Evolutionary conservation across 2,888 invertebrate species (phyloP), one percentile per base, ranked within the genome.

Genomic region (Ectobius pallidus): DNA sequence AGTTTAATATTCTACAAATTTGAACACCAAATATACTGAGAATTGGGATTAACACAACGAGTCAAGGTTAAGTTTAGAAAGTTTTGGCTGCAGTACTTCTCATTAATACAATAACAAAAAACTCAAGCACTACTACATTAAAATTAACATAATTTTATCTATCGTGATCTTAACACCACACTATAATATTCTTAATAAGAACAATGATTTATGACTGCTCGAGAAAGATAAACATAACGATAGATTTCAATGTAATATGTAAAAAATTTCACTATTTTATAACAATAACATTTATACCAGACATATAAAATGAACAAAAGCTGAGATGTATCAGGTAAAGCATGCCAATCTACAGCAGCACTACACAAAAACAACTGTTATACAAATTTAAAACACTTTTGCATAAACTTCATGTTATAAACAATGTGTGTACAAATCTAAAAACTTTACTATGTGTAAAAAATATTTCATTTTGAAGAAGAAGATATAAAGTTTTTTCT

Each of bases 391-490:
- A 63, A 63, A 63, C 63, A 42, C 63, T 20, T 63, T 46, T 65
- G 65, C 30, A 27, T 44, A 16, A 65, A 44, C 65, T 65, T 44
- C 25, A 34, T 65, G 55, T 69, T 69, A 69, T 69, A 69, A 69
- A 69, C 46, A 69, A 6, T 55, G 55, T 55, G 55, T 55, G 55
- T 69, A 69, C 49, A 69, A 49, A 22, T 42, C 25, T 32, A 32
- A 65, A 65, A 65, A 34, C 34, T 18, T 44, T 46, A 52, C 52
- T 69, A 69, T 22, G 52, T 69, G 55, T 55, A 55, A 55, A 69
- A 67, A 55, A 65, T 65, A 65, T 46, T 18, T 65, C 7, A 46
- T 46, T 46, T 44, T 63, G 42, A 20, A 63, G 65, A 42, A 27
- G 63, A 25, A 22, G 46, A 44, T 44, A 44, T 27, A 65, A 27